These are phyloP conservation scores for Amorpha juglandis DNA, from an alignment of 2,888 invertebrate species.

Conservation along the genomic window DNA sequence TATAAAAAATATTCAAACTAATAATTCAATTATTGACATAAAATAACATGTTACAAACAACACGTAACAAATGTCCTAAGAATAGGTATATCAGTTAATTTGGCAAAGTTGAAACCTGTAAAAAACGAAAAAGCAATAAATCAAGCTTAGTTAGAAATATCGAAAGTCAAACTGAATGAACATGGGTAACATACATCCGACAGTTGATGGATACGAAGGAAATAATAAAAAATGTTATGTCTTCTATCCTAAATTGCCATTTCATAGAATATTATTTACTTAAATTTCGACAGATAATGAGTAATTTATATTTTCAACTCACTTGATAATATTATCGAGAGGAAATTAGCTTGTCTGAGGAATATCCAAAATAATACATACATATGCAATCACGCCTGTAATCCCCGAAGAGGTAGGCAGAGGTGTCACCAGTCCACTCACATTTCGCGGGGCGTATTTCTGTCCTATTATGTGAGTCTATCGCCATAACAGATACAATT, in stretches of 20 bases:
- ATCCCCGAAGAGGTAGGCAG: too few species aligned
- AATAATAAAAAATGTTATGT: not conserved
- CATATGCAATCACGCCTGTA: too few species aligned
- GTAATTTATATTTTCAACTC: too few species aligned
- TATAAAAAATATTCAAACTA: too few species aligned
- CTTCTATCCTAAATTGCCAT: not conserved
- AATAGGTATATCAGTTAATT: not conserved
- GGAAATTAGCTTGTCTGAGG: too few species aligned
- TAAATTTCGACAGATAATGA: not conserved
- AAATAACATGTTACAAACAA: not conserved
- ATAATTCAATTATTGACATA: too few species aligned
- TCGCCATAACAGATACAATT: too few species aligned
- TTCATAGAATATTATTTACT: not conserved
- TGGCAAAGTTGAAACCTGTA: not conserved
- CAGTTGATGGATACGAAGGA: not conserved
- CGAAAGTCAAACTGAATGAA: not conserved
- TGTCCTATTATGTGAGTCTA: too few species aligned
- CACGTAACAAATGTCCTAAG: not conserved
- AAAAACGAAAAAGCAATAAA: constrained; percentile 2
- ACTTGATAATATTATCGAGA: too few species aligned
- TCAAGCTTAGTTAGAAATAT: not conserved
- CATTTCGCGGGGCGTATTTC: too few species aligned
- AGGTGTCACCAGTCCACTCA: too few species aligned
- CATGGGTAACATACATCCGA: not conserved
- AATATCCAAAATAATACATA: too few species aligned